Conservation (phyloP, 2,888 invertebrate species). For the Baccha elongata region DNA sequence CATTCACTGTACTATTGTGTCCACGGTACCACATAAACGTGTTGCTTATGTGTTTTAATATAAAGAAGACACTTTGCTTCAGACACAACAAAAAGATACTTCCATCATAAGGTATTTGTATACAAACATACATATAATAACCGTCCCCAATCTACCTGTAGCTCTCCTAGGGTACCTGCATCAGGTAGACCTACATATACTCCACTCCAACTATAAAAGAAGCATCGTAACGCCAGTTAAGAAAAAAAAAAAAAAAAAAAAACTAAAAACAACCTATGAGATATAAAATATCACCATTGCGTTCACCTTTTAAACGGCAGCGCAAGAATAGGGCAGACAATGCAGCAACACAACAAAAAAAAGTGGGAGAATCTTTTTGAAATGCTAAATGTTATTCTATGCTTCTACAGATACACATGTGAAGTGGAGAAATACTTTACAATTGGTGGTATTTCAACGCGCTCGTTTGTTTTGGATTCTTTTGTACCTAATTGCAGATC, state of each 20-base stretch:
- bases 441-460: not conserved
- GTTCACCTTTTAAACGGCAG: conserved; percentile 62
- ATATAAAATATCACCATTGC: conserved; percentile 54
- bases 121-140: conserved; percentile 37
- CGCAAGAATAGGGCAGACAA: conserved; percentile 41
- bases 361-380: conserved; percentile 61
- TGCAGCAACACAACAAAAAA: conserved; percentile 44
- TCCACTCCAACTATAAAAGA: conserved; percentile 5
- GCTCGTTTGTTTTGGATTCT: not conserved
- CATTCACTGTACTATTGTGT: conserved; percentile 1
- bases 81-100: conserved; percentile 53
- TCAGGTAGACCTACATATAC: conserved; percentile 21
- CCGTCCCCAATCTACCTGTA: conserved; percentile 64
- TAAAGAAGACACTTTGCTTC: conserved; percentile 25
- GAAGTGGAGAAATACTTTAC: not conserved
- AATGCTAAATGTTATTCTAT: conserved; percentile 52
- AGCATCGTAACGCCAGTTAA: conserved; percentile 38
- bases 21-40: conserved; percentile 36
- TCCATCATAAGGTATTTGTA: conserved; percentile 44
- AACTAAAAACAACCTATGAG: conserved; percentile 19
- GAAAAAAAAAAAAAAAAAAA: conserved; percentile 22
- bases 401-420: not conserved
- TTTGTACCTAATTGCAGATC: not conserved
- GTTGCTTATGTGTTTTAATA: conserved; percentile 36
- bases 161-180: conserved; percentile 50